Evolutionary conservation across 2,888 invertebrate genomes (phyloP), one percentile per base, ranked within the genome.

Genomic region (Ischnus inquisitorius): DNA sequence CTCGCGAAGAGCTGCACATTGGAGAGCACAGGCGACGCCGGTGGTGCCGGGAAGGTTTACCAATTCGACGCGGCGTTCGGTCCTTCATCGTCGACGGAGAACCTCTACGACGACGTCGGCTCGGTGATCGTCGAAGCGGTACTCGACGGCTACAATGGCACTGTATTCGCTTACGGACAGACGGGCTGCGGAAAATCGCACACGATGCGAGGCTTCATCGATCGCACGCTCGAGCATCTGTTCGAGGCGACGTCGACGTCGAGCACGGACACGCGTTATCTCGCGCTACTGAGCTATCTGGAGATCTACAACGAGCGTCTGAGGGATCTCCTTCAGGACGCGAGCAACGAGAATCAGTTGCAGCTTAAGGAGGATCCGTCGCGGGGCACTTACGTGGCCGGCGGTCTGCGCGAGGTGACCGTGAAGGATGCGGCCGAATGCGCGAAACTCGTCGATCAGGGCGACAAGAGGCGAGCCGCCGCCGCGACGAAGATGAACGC

Each of bases 121-220:
- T 93, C 93, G 1, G 92, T 93, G n/a, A 88, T 93, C 25, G 93
- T 93, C 16, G 93, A 96, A 95, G 97, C 97, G 83, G 97, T 98
- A 0, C 95, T 98, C 77, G 98, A 98, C 91, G 98, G 98, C 0
- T 98, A 98, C 94, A 98, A 98, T 94, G 97, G 97, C 19, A 98
- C 98, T 0, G 97, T 98, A 74, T 98, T 98, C 93, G 98, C 98
- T 0, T 98, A 98, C 92, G 98, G 98, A 0, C 98, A 98, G 94
- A 98, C 98, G 0, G 98, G 98, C 0, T 97, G 98, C 92, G 98
- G 98, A 0, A 98, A 98, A 93, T 97, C 97, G 0, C 97, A 97
- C 92, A 97, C 97, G 12, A 98, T 98, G 98, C 97, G 97, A 92
- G 98, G 96, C 0, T 96, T 97, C 86, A 96, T 97, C 88, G 97